Evolutionary conservation across 2,113 vertebrate species (phyloP), one percentile per base, ranked within the genome.

Genomic region (Hepsetus odoe): DNA sequence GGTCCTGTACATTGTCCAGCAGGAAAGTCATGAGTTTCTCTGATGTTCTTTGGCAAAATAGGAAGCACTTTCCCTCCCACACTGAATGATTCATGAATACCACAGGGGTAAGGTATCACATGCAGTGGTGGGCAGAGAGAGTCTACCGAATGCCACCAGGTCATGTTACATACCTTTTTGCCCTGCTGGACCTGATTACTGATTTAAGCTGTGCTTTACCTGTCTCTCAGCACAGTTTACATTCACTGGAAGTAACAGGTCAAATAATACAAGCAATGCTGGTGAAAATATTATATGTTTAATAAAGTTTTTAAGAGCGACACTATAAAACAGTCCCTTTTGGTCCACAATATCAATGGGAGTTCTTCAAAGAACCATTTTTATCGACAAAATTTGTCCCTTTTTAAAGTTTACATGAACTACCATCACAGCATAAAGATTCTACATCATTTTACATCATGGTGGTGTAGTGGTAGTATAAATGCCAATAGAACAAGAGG

Each of bases 71-170:
- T 90, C 84, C 77, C 20, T 86, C 69, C 74, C 32, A 32, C 56
- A 44, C 83, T 93, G 86, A 92, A 93, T 90, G 81, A 91, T 94
- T 90, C 70, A 94, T 92, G 77, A 84, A 71, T 72, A 71, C 76
- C 13, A 38, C 28, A 72, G 72, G 85, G 89, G 80, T 92, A 86
- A 87, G 84, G 86, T 91, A 85, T 89, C 85, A 86, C 84, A 69
- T 46, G 30, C 72, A 77, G 84, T 69, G 28, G 20, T 18, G 38
- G 80, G 72, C 42, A 80, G 68, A 74, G 82, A 74, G 65, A 35
- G 44, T 81, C 74, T 75, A 82, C 77, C 74, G 70, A 68, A 76
- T 77, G 72, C 86, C 53, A n/a, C 44, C 44, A 2, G 85, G 72
- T 92, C 87, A 74, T 18, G 46, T 92, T 93, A 82, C 91, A 44